phyloP scores from a whole-genome alignment of 2,888 invertebrate species.

The Microplitis deprimator region DNA sequence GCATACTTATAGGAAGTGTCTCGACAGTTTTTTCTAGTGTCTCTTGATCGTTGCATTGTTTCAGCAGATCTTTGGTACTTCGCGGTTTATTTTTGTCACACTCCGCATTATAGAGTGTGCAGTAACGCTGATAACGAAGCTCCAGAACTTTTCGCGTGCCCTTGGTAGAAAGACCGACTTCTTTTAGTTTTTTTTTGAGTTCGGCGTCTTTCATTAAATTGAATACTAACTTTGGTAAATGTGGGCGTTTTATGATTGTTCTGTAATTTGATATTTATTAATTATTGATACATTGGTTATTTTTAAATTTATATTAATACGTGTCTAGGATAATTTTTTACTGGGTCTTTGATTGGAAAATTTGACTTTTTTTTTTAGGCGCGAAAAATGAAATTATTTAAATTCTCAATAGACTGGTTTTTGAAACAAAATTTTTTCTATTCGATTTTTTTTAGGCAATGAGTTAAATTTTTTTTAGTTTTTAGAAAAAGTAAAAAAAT shows the following conservation, averaged over 20 bases:
- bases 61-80: conserved; percentile 66
- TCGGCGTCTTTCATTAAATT: conserved; percentile 72
- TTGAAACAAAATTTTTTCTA: too few species aligned
- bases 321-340: too few species aligned
- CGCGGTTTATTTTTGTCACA: conserved; percentile 72
- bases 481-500: too few species aligned
- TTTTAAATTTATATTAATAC: too few species aligned
- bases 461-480: too few species aligned
- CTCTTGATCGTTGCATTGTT: conserved; percentile 70
- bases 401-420: too few species aligned
- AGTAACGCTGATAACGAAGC: conserved; percentile 67
- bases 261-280: conserved; percentile 49
- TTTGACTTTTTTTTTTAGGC: too few species aligned
- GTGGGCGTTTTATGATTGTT: conserved; percentile 62
- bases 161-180: conserved; percentile 69
- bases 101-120: conserved; percentile 71
- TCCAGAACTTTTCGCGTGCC: conserved; percentile 71
- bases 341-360: too few species aligned
- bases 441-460: too few species aligned
- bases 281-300: background rate
- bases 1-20: conserved; percentile 40
- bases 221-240: conserved; percentile 73
- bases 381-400: too few species aligned
- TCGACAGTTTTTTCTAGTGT: conserved; percentile 62
- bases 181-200: conserved; percentile 70